Evolutionary conservation across 2,113 vertebrate genomes (phyloP).

Genomic region (Athene noctua): DNA sequence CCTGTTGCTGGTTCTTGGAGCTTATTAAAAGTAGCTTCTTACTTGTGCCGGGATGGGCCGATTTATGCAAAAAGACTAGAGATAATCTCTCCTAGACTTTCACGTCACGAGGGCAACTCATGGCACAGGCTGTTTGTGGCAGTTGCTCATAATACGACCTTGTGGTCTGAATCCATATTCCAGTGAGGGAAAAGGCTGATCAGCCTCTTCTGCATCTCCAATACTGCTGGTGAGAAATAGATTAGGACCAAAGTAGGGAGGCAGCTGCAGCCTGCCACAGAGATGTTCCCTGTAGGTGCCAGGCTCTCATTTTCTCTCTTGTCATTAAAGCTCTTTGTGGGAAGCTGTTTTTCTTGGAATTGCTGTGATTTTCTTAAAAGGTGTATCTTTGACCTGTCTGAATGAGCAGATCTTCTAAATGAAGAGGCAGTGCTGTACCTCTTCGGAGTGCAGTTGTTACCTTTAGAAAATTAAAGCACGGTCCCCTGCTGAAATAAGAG

Average conservation of each 20-base stretch:
- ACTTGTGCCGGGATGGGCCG: not conserved
- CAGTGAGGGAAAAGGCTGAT: not conserved
- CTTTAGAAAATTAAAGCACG: not conserved
- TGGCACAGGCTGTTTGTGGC: not conserved
- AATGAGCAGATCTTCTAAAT: not conserved
- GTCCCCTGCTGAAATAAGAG: not conserved
- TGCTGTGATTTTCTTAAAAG: constrained; percentile 47
- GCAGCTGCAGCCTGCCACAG: not conserved
- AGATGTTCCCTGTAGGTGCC: not conserved
- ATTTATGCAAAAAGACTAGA: not conserved
- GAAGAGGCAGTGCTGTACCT: not conserved
- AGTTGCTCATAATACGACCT: not conserved
- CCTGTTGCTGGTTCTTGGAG: not conserved
- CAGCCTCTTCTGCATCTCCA: not conserved
- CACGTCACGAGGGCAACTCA: not conserved
- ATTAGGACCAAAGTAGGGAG: not conserved
- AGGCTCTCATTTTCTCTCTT: constrained; percentile 14
- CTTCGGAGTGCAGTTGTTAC: not conserved
- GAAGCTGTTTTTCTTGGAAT: constrained; percentile 35
- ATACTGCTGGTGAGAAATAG: not conserved
- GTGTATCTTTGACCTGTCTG: constrained; percentile 1
- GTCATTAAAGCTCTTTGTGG: constrained; percentile 20
- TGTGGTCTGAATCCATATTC: not conserved
- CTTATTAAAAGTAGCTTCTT: not conserved
- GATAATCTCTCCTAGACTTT: not conserved